phyloP scores from a whole-genome alignment of 2,888 invertebrate genomes.

The Drosophila peninsularis region DNA sequence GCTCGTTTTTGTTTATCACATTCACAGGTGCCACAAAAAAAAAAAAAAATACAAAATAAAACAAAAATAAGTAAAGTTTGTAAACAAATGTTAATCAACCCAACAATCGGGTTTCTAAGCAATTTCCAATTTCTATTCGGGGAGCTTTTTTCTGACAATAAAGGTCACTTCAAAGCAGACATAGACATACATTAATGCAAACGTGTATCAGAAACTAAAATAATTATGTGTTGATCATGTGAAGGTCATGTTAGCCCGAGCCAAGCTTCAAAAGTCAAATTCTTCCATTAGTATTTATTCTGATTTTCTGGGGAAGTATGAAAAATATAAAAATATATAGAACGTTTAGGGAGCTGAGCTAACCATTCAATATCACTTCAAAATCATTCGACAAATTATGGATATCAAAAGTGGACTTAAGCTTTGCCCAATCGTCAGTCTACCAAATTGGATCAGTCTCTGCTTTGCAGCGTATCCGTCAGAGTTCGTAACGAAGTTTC shows the following conservation, averaged over 20 bases:
- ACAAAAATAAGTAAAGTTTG: constrained; percentile 17
- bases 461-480: constrained; percentile 34
- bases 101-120: constrained; percentile 40
- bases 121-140: constrained; percentile 22
- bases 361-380: too few relatives aligned
- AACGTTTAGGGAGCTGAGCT: too few relatives aligned
- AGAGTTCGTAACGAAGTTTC: background rate
- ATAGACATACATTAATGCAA: background rate
- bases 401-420: accelerated
- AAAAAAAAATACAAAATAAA: background rate
- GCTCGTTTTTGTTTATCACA: constrained; percentile 25
- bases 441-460: constrained; percentile 12
- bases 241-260: too few relatives aligned
- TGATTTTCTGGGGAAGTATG: background rate
- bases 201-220: background rate
- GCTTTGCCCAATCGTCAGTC: background rate
- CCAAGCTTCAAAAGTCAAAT: background rate
- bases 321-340: too few relatives aligned
- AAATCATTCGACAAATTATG: constrained; percentile 1
- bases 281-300: background rate
- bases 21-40: constrained; percentile 6
- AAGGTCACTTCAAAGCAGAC: constrained; percentile 25
- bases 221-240: background rate
- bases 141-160: constrained; percentile 8
- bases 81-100: constrained; percentile 55